Percentiles rank a stretch among this genome's conserved stretches.
Evolutionary conservation across 1,140 invertebrate species (phyloP).

Genomic region (Drosophila simulans): DNA sequence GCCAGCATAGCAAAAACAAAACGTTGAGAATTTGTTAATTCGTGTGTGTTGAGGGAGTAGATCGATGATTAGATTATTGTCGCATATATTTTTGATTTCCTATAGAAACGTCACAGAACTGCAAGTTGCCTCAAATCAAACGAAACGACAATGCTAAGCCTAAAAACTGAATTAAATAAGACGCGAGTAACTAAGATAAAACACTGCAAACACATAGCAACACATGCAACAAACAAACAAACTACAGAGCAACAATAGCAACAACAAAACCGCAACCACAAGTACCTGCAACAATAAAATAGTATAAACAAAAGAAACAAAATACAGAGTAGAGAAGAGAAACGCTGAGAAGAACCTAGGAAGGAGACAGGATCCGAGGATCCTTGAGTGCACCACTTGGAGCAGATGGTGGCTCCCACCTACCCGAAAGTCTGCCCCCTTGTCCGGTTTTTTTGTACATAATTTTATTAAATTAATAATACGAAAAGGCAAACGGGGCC

Average conservation of each 20-base stretch:
- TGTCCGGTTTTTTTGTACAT: slow-evolving; percentile 72
- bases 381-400: background rate
- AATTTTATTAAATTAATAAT: slow-evolving; percentile 82
- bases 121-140: slow-evolving; percentile 60
- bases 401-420: background rate
- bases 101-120: slow-evolving; percentile 41
- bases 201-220: slow-evolving; percentile 41
- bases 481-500: slow-evolving; percentile 41
- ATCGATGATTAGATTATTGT: slow-evolving; percentile 35
- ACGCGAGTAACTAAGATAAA: slow-evolving; percentile 32
- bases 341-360: slow-evolving; percentile 47
- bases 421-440: slow-evolving; percentile 19
- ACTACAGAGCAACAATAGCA: slow-evolving; percentile 80
- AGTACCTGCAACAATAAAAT: slow-evolving; percentile 84
- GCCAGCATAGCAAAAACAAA: slow-evolving; percentile 7
- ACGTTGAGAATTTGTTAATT: slow-evolving; percentile 51
- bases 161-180: slow-evolving; percentile 51
- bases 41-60: slow-evolving; percentile 46
- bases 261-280: slow-evolving; percentile 84
- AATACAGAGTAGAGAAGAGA: slow-evolving; percentile 53
- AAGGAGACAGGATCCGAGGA: slow-evolving; percentile 4
- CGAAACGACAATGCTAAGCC: slow-evolving; percentile 30
- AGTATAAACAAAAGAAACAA: slow-evolving; percentile 68
- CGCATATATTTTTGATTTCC: slow-evolving; percentile 46
- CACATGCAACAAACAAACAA: slow-evolving; percentile 41